Conservation (phyloP, 92 coral and sea anemone genomes). For the Pocillopora meandrina region DNA sequence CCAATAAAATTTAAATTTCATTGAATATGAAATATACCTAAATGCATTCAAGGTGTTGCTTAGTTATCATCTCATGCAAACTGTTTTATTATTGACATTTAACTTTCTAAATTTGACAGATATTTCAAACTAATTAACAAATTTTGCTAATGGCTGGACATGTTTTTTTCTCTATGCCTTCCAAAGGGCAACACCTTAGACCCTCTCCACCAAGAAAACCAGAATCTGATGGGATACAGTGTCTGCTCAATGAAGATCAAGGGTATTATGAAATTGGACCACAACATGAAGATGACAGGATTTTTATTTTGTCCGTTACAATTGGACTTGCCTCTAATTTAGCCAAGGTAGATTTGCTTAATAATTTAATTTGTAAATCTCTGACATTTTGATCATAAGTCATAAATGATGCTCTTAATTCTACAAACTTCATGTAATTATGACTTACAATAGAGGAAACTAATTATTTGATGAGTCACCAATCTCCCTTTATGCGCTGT, state of each 20-base stretch:
- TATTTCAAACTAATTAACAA: not conserved
- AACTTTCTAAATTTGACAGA: not conserved
- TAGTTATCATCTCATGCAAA: too few species aligned
- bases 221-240: slow-evolving; percentile 26
- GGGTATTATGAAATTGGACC: slow-evolving; percentile 95
- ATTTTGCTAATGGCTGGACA: not conserved
- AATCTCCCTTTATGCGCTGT: too few species aligned
- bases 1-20: too few species aligned
- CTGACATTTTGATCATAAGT: not conserved
- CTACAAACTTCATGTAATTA: too few species aligned
- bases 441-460: too few species aligned
- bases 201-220: slow-evolving; percentile 25
- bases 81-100: too few species aligned
- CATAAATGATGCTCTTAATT: not conserved
- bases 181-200: slow-evolving; percentile 24
- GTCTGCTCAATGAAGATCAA: slow-evolving; percentile 77
- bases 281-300: slow-evolving; percentile 45
- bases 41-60: too few species aligned
- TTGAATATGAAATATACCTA: too few species aligned
- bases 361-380: too few species aligned
- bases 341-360: slow-evolving; percentile 68
- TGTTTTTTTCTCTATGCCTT: not conserved
- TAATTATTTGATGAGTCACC: too few species aligned
- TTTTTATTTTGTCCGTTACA: slow-evolving; percentile 89
- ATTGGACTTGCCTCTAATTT: slow-evolving; percentile 93